Percentiles rank a stretch among this genome's conserved stretches.
phyloP scores from a whole-genome alignment of 2,888 invertebrate species.

The Byasa hedistus region DNA sequence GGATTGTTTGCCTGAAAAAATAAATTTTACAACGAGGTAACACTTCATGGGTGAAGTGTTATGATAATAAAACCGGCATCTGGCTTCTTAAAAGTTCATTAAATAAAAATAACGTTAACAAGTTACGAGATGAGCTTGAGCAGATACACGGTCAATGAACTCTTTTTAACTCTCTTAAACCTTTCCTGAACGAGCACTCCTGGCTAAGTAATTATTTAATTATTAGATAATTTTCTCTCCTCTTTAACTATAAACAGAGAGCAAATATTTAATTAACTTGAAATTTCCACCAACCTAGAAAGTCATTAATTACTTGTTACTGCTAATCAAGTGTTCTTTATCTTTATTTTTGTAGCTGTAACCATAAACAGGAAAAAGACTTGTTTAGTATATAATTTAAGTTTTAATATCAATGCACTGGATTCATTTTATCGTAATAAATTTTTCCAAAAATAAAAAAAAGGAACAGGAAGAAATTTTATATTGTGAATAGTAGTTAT shows the following conservation, averaged over 20 bases:
- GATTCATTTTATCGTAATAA: too few species aligned
- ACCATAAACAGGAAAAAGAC: background rate
- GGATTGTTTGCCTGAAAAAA: too few species aligned
- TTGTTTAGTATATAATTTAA: background rate
- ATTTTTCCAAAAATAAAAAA: too few species aligned
- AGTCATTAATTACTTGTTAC: background rate
- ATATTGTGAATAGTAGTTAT: too few species aligned
- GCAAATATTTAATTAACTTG: background rate
- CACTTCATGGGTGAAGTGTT: background rate
- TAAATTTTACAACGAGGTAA: background rate
- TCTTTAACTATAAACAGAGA: background rate
- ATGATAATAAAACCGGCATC: background rate
- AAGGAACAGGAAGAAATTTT: too few species aligned
- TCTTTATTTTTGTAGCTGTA: background rate
- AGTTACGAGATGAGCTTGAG: conserved; percentile 6
- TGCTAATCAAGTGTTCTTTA: too few species aligned
- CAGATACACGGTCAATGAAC: conserved; percentile 18
- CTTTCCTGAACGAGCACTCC: background rate
- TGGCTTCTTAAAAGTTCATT: background rate
- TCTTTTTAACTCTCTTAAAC: background rate
- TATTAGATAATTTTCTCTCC: background rate
- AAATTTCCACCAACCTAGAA: background rate
- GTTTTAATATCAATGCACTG: too few species aligned
- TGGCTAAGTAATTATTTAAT: conserved; percentile 5
- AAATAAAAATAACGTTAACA: background rate